Evolutionary conservation across 1,140 invertebrate species (phyloP), one percentile per base, ranked within the genome.

Genomic region (Pristionchus pacificus): DNA sequence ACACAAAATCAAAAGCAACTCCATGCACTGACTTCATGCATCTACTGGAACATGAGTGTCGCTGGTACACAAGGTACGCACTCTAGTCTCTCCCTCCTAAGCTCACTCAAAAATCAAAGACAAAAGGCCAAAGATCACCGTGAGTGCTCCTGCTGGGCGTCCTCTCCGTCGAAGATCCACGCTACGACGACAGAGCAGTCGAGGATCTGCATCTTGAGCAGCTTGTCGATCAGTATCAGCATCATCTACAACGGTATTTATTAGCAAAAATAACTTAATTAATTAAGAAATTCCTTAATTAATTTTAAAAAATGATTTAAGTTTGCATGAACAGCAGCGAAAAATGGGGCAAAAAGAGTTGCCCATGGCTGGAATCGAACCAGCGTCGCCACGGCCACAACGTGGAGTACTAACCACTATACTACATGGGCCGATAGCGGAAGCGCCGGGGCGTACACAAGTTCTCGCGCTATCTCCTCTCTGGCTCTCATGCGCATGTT

Each of bases 131-230:
- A n/a, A n/a, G n/a, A n/a, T 81, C 84, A 90, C 89, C 93, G 93
- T 6, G 93, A 95, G 84, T 97, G 97, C 84, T 95, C 92, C 10
- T 88, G 85, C 28, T 88, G 88, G 93, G 98, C 97, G 83, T 97
- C 93, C 86, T 93, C 92, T n/a, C n/a, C n/a, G 2, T 93, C 95
- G 86, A 99, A 99, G 68, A 99, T 90, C 96, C 95, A 99, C 78
- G 95, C 97, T 30, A 94, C 94, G 14, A 99, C 93, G 13, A 94
- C 91, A 71, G 93, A 92, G 82, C 93, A 96, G 81, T 97, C 93
- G 19, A 98, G 90, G 60, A 98, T 92, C 84, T 97, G 92, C 49
- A 93, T 96, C 86, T 98, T 97, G 2, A 98, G 87, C 86, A 99
- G 89, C 86, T 98, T 97, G 85, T 98, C 95, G 2, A 95, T 91